Conservation (phyloP, 2,113 vertebrate genomes). For the Trachemys scripta region DNA sequence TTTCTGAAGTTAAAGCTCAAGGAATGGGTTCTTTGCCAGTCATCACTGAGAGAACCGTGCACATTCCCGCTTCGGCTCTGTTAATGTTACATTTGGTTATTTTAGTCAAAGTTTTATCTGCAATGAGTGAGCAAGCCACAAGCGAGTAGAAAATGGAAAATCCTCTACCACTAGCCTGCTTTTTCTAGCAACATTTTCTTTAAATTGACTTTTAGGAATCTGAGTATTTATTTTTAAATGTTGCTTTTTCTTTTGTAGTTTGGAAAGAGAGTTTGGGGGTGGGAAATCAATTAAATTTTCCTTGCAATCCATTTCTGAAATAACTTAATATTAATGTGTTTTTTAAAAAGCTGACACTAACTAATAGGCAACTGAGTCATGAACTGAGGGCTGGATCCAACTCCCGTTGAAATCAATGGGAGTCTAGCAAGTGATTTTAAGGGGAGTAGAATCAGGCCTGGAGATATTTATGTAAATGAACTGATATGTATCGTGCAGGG, state of each 20-base stretch:
- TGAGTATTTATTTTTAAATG: background rate
- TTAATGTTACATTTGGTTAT: background rate
- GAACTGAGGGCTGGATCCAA: background rate
- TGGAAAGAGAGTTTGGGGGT: background rate
- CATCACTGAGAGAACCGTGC: background rate
- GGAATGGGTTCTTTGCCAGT: background rate
- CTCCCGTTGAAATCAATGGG: background rate
- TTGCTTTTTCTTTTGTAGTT: background rate
- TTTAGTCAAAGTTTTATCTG: background rate
- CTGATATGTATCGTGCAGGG: background rate
- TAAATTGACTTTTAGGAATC: background rate
- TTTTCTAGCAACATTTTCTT: background rate
- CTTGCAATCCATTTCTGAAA: background rate
- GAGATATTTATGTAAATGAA: background rate
- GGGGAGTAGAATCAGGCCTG: background rate
- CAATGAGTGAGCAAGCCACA: background rate
- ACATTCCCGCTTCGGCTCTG: rapidly evolving
- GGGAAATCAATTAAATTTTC: background rate
- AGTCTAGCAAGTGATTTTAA: background rate
- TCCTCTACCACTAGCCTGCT: background rate
- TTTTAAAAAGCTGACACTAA: background rate
- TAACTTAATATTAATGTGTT: background rate
- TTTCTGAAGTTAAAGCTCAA: conserved; percentile 31
- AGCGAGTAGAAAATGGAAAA: background rate
- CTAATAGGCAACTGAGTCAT: background rate